Evolutionary conservation across 2,888 invertebrate species (phyloP).

Genomic region (Xylota segnis): DNA sequence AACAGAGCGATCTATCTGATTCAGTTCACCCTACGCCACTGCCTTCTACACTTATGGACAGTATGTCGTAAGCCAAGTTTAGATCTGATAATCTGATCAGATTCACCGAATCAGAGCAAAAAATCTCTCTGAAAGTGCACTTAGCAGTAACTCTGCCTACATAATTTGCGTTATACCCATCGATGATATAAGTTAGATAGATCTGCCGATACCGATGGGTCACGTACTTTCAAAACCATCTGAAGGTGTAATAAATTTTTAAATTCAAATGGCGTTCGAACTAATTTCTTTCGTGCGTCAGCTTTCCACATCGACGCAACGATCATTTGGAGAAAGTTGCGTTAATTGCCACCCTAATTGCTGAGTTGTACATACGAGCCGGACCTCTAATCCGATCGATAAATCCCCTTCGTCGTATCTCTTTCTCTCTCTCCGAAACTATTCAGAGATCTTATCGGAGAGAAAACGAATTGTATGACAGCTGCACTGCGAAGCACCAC

Average conservation of each 20-base stretch:
- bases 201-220: slow-evolving; percentile 7
- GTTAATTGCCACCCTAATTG: slow-evolving; percentile 77
- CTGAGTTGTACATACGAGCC: slow-evolving; percentile 74
- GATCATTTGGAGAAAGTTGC: slow-evolving; percentile 76
- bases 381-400: slow-evolving; percentile 76
- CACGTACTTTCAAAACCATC: slow-evolving; percentile 53
- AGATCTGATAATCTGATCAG: too few relatives aligned
- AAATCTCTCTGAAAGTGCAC: too few relatives aligned
- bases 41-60: too few relatives aligned
- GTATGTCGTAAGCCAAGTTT: too few relatives aligned
- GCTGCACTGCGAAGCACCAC: slow-evolving; percentile 58
- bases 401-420: slow-evolving; percentile 67
- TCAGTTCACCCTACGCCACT: too few relatives aligned
- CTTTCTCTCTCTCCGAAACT: slow-evolving; percentile 47
- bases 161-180: too few relatives aligned
- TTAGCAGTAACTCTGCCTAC: too few relatives aligned
- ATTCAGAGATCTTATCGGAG: slow-evolving; percentile 74
- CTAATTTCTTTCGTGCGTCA: slow-evolving; percentile 66
- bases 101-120: too few relatives aligned
- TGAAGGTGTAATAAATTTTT: slow-evolving; percentile 72
- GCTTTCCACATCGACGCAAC: slow-evolving; percentile 55
- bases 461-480: slow-evolving; percentile 76
- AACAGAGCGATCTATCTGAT: too few relatives aligned
- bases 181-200: background rate
- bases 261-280: slow-evolving; percentile 66